These are phyloP conservation scores for Hyalella azteca DNA, from an alignment of 2,888 invertebrate species.

Conservation along the genomic window DNA sequence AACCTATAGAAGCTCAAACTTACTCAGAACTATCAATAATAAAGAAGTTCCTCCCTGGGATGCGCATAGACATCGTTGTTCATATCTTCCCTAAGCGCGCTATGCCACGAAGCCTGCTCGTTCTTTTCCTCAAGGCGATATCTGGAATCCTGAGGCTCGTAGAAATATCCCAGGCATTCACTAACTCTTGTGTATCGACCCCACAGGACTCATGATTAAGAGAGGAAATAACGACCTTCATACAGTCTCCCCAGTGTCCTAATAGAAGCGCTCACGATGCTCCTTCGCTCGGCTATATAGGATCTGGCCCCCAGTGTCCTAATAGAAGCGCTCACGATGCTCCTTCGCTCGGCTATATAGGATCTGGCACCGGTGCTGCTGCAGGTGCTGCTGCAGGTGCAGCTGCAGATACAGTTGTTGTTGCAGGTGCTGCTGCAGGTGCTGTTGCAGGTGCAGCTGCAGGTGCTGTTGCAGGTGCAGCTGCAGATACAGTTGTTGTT, in stretches of 20 bases:
- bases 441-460: not conserved
- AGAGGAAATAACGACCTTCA: constrained; percentile 37
- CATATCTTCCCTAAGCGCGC: not conserved
- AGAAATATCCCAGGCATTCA: constrained; percentile 39
- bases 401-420: not conserved
- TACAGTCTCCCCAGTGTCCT: constrained; percentile 33
- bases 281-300: not conserved
- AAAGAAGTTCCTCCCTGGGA: too few species aligned
- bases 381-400: not conserved
- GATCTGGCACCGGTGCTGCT: not conserved
- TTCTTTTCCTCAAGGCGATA: constrained; percentile 36
- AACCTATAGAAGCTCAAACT: too few species aligned
- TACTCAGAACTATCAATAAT: too few species aligned
- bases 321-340: too few species aligned
- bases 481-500: not conserved
- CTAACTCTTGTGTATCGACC: constrained; percentile 38
- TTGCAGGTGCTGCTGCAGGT: not conserved
- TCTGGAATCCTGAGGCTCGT: constrained; percentile 22
- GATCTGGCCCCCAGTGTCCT: not conserved
- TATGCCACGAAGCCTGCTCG: constrained; percentile 20
- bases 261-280: constrained; percentile 4
- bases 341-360: not conserved
- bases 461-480: not conserved
- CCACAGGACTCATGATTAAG: constrained; percentile 39
- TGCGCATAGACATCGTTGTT: not conserved